These are phyloP conservation scores for Puffinus mauretanicus DNA, from an alignment of 2,113 vertebrate genomes.

Conservation along the genomic window DNA sequence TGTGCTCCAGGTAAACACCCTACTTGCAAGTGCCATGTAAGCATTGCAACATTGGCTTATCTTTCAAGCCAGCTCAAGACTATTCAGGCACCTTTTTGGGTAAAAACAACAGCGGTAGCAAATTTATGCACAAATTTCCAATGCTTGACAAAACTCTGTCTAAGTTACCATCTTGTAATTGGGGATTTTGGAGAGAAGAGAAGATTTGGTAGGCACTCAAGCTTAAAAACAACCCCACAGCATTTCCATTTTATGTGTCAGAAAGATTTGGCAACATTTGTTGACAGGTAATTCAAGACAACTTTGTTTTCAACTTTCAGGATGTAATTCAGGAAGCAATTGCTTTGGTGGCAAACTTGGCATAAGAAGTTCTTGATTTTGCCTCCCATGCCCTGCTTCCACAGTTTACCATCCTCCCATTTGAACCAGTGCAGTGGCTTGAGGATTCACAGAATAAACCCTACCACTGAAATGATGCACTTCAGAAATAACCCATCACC, in stretches of 20 bases:
- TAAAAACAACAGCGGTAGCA: background rate
- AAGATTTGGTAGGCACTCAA: background rate
- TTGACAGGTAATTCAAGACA: background rate
- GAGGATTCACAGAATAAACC: background rate
- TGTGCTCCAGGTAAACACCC: background rate
- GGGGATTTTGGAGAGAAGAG: rapidly evolving
- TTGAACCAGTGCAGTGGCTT: background rate
- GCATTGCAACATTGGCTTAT: background rate
- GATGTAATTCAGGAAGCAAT: background rate
- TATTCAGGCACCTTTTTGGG: background rate
- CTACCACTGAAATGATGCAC: background rate
- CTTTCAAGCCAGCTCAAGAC: background rate
- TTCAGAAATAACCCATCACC: background rate
- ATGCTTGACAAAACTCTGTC: background rate
- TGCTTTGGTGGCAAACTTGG: background rate
- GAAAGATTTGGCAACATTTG: background rate
- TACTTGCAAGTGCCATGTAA: background rate
- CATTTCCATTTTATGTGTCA: background rate
- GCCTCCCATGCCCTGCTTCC: background rate
- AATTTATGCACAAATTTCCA: background rate
- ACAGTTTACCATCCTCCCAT: background rate
- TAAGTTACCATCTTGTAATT: background rate
- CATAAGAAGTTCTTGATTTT: background rate
- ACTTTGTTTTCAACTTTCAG: background rate
- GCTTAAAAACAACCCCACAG: background rate